phyloP scores from a whole-genome alignment of 2,797 vertebrate species.

The Sylvia borin region DNA sequence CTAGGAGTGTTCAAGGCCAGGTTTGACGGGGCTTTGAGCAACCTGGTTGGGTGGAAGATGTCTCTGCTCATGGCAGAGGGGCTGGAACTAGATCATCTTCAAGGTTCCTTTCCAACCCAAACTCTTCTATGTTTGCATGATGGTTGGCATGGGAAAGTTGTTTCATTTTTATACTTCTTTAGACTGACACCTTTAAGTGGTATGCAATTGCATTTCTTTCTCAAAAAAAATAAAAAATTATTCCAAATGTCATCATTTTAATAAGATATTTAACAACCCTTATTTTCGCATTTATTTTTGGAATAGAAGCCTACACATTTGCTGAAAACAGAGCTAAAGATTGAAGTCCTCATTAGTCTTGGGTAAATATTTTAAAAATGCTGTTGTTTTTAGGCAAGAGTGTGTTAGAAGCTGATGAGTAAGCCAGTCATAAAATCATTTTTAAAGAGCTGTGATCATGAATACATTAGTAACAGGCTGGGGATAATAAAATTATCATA shows the following conservation, averaged over 20 bases:
- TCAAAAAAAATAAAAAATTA: background rate
- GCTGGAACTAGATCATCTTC: background rate
- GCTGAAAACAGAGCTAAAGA: background rate
- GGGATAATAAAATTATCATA: slow-evolving; percentile 31
- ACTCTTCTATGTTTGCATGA: background rate
- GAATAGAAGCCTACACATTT: background rate
- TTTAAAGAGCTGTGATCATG: slow-evolving; percentile 22
- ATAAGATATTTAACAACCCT: background rate
- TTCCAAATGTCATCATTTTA: background rate
- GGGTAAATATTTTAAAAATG: background rate
- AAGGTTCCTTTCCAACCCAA: background rate
- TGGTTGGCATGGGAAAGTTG: background rate
- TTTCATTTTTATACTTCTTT: background rate
- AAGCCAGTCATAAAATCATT: background rate
- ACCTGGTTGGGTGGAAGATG: background rate
- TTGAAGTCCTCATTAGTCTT: background rate
- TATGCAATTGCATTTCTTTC: background rate
- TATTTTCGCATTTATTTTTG: background rate
- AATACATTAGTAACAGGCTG: slow-evolving; percentile 14
- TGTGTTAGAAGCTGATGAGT: background rate
- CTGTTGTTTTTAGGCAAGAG: background rate
- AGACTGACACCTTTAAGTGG: background rate
- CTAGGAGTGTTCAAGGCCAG: background rate
- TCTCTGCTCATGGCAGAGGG: background rate
- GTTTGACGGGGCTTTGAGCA: background rate